A percentile compares a stretch with the other conserved stretches of the same genome.
These are phyloP conservation scores for Limenitis camilla DNA, from an alignment of 2,888 invertebrate genomes.

Conservation along the genomic window DNA sequence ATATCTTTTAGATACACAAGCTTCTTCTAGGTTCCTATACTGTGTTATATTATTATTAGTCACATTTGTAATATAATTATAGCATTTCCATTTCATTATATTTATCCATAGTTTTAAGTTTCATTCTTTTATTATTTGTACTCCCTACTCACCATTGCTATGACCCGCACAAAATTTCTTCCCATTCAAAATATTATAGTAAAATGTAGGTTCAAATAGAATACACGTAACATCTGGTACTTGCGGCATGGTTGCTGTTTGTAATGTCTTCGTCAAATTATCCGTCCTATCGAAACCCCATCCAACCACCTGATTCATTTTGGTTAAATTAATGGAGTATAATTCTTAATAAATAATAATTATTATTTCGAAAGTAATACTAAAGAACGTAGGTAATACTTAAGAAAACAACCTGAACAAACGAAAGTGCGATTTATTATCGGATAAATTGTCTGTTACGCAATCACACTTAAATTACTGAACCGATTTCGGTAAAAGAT, in stretches of 20 bases:
- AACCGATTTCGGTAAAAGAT: too few species aligned
- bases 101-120: background rate
- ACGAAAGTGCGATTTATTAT: too few species aligned
- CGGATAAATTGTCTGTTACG: too few species aligned
- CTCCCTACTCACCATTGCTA: constrained; percentile 35
- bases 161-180: constrained; percentile 43
- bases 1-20: background rate
- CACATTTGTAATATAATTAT: too few species aligned
- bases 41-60: too few species aligned
- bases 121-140: background rate
- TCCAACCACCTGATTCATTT: constrained; percentile 48
- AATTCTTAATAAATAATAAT: too few species aligned
- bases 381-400: too few species aligned
- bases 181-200: constrained; percentile 29
- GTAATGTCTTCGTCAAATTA: constrained; percentile 30
- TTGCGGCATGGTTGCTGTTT: constrained; percentile 38
- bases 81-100: background rate
- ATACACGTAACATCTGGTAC: constrained; percentile 37
- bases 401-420: too few species aligned
- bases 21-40: too few species aligned
- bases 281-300: constrained; percentile 48
- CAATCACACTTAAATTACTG: too few species aligned
- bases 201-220: constrained; percentile 40
- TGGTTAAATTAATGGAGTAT: too few species aligned
- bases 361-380: too few species aligned